These are phyloP conservation scores for Mirza zaza DNA, from an alignment of 2,113 vertebrate genomes.

Conservation along the genomic window DNA sequence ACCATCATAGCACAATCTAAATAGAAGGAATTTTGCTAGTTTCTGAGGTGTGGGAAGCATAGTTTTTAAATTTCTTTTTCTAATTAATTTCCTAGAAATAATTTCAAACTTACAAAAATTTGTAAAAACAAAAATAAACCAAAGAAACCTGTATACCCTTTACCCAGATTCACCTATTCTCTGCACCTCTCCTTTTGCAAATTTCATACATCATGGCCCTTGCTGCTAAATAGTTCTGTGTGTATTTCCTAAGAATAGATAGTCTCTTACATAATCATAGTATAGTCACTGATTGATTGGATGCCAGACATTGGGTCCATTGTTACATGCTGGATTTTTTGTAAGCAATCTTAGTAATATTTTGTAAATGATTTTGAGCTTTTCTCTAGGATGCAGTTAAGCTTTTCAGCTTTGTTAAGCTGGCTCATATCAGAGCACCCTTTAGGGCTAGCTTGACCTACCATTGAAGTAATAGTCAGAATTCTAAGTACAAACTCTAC, in stretches of 20 bases:
- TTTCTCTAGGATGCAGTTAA: neutral
- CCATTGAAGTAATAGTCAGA: neutral
- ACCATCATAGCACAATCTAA: neutral
- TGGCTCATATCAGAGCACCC: neutral
- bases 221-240: neutral
- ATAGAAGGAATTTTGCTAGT: neutral
- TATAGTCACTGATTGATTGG: neutral
- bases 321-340: neutral
- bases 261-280: neutral
- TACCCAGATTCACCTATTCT: neutral
- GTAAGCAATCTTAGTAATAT: neutral
- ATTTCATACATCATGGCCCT: neutral
- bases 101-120: neutral
- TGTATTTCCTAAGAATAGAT: neutral
- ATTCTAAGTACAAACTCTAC: neutral
- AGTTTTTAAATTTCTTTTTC: neutral
- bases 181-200: neutral
- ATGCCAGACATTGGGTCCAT: neutral
- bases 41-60: neutral
- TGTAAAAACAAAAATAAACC: neutral
- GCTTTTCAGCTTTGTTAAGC: neutral
- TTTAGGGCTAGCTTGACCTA: neutral
- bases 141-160: neutral
- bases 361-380: constrained; percentile 36
- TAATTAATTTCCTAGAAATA: constrained; percentile 28